These are phyloP conservation scores for Ophion costatus DNA, from an alignment of 2,888 invertebrate genomes.

Conservation along the genomic window DNA sequence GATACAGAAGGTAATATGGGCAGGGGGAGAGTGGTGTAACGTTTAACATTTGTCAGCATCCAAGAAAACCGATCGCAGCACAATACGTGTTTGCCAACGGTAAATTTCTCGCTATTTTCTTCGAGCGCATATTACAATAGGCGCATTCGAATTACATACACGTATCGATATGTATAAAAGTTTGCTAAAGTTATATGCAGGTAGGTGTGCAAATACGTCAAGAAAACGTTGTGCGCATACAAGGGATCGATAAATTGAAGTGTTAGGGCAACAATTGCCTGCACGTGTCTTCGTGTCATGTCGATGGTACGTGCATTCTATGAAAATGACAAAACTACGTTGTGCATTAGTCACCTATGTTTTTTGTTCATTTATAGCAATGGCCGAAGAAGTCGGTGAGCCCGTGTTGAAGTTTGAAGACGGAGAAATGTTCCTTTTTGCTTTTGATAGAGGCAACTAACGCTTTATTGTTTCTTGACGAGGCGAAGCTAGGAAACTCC, in stretches of 20 bases:
- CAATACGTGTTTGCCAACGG: slow-evolving; percentile 53
- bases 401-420: neutral
- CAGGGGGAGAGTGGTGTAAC: slow-evolving; percentile 13
- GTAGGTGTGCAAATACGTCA: slow-evolving; percentile 2
- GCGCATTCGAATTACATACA: slow-evolving; percentile 22
- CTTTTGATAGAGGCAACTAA: slow-evolving; percentile 13
- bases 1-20: slow-evolving; percentile 8
- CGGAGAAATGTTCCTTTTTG: neutral
- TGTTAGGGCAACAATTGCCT: slow-evolving; percentile 24
- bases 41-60: slow-evolving; percentile 57
- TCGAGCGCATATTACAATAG: slow-evolving; percentile 34
- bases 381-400: slow-evolving; percentile 7
- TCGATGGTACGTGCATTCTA: neutral
- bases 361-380: slow-evolving; percentile 17
- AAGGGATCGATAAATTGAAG: slow-evolving; percentile 54
- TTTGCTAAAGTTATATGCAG: slow-evolving; percentile 9
- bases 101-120: slow-evolving; percentile 30
- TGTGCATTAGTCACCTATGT: neutral
- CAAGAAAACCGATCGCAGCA: slow-evolving; percentile 48
- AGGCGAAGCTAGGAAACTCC: no score
- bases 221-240: neutral
- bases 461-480: neutral
- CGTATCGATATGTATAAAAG: neutral
- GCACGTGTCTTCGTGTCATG: neutral
- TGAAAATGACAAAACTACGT: slow-evolving; percentile 2